Percentiles rank a stretch among this genome's conserved stretches.
phyloP scores from a whole-genome alignment of 2,888 invertebrate genomes.

The Iphiclides podalirius region DNA sequence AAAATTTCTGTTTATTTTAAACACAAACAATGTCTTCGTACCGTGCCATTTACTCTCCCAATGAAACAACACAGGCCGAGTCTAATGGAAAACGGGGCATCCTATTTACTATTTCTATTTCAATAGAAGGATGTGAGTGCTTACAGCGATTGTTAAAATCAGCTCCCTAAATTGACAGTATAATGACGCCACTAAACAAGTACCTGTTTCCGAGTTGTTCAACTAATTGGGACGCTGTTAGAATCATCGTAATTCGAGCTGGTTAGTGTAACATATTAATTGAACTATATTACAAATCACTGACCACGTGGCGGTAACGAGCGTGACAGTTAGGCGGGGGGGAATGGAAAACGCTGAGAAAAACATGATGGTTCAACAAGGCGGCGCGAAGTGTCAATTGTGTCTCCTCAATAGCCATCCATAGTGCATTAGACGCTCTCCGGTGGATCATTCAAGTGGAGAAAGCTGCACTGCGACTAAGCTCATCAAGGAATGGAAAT shows the following conservation, averaged over 20 bases:
- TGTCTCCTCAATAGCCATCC: too few species aligned
- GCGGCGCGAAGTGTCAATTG: too few species aligned
- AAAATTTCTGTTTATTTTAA: too few species aligned
- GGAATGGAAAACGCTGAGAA: too few species aligned
- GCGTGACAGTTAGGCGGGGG: too few species aligned
- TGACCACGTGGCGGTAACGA: too few species aligned
- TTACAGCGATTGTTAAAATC: constrained; percentile 42
- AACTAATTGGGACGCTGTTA: constrained; percentile 31
- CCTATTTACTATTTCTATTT: constrained; percentile 23
- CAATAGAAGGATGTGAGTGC: constrained; percentile 41
- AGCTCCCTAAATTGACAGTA: constrained; percentile 40
- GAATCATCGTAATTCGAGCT: constrained; percentile 5
- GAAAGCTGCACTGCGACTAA: too few species aligned
- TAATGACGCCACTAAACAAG: constrained; percentile 36
- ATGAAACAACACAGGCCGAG: not conserved
- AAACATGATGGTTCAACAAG: too few species aligned
- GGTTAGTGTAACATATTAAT: not conserved
- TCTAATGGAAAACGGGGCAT: constrained; percentile 14
- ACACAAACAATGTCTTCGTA: constrained; percentile 5
- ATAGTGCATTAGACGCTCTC: too few species aligned
- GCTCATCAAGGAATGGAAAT: too few species aligned
- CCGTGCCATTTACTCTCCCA: constrained; percentile 1
- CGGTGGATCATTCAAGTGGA: too few species aligned
- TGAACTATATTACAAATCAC: not conserved
- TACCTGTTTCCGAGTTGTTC: constrained; percentile 37